Percentiles rank a stretch among this genome's conserved stretches.
phyloP scores from a whole-genome alignment of 2,113 vertebrate genomes.

The Lasiurus borealis region DNA sequence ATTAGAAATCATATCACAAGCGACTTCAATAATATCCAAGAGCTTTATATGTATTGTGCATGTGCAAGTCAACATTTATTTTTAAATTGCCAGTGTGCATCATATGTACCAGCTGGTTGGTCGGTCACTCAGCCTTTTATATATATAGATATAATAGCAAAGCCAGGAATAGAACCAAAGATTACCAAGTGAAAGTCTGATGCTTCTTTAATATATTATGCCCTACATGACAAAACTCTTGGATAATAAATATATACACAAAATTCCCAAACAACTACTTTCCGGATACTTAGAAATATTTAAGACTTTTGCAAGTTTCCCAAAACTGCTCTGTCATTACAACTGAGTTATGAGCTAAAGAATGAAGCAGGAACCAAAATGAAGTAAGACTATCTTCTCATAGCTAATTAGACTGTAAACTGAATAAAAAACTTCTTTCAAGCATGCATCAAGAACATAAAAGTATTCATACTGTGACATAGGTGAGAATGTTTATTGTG shows the following conservation, averaged over 20 bases:
- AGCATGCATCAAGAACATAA: not conserved
- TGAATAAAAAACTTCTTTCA: not conserved
- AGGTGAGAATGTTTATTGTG: constrained; percentile 1
- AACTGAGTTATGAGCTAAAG: not conserved
- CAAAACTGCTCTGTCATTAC: not conserved
- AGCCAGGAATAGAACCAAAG: not conserved
- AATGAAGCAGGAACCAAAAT: constrained; percentile 21
- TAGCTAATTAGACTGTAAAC: not conserved
- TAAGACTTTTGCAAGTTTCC: not conserved
- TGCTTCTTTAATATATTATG: not conserved
- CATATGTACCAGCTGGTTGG: too few species aligned
- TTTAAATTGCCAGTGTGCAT: too few species aligned
- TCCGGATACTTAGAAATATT: constrained; percentile 15
- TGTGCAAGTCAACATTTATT: too few species aligned
- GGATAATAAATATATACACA: not conserved
- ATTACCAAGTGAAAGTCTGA: not conserved
- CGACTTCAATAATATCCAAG: too few species aligned
- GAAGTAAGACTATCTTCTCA: not conserved
- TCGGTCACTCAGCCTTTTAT: too few species aligned
- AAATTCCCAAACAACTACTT: constrained; percentile 9
- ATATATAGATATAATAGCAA: not conserved
- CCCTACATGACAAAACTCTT: not conserved
- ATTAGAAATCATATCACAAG: too few species aligned
- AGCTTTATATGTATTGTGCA: too few species aligned
- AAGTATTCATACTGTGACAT: not conserved